Percentiles rank a stretch among this genome's conserved stretches.
Evolutionary conservation across 2,797 vertebrate genomes (phyloP).

Genomic region (Craterocephalus amniculus): DNA sequence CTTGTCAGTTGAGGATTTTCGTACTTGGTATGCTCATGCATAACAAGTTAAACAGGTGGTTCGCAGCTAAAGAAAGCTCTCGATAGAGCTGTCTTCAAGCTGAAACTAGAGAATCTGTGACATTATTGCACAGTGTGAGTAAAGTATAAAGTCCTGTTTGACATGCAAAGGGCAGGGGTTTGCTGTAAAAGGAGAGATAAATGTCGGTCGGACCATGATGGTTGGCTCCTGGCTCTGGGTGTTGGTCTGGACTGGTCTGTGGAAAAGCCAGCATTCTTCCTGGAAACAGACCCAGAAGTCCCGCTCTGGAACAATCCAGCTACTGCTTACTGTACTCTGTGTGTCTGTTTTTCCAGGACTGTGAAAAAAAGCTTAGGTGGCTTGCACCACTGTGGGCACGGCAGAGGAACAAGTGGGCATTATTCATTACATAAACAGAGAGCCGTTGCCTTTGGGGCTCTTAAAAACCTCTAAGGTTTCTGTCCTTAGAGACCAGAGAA

Average conservation of each 20-base stretch:
- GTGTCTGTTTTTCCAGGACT: slow-evolving; percentile 37
- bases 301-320: slow-evolving; percentile 27
- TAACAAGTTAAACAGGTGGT: slow-evolving; percentile 29
- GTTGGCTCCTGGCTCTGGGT: slow-evolving; percentile 36
- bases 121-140: background rate
- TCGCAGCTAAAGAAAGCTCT: slow-evolving; percentile 2
- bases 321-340: slow-evolving; percentile 35
- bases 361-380: slow-evolving; percentile 18
- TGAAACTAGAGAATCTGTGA: slow-evolving; percentile 18
- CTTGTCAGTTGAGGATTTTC: slow-evolving; percentile 6
- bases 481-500: slow-evolving; percentile 32
- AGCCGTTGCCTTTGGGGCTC: slow-evolving; percentile 15
- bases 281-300: slow-evolving; percentile 51
- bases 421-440: slow-evolving; percentile 60
- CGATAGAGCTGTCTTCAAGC: background rate
- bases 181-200: slow-evolving; percentile 1
- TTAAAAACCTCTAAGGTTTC: slow-evolving; percentile 13
- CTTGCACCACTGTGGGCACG: slow-evolving; percentile 22
- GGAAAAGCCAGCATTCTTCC: slow-evolving; percentile 63
- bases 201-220: slow-evolving; percentile 31
- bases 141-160: slow-evolving; percentile 25
- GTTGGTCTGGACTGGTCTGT: slow-evolving; percentile 53
- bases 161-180: slow-evolving; percentile 9
- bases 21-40: background rate
- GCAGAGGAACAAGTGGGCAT: slow-evolving; percentile 39